phyloP scores from a whole-genome alignment of 2,888 invertebrate species.

The Netelia fuscicornis region DNA sequence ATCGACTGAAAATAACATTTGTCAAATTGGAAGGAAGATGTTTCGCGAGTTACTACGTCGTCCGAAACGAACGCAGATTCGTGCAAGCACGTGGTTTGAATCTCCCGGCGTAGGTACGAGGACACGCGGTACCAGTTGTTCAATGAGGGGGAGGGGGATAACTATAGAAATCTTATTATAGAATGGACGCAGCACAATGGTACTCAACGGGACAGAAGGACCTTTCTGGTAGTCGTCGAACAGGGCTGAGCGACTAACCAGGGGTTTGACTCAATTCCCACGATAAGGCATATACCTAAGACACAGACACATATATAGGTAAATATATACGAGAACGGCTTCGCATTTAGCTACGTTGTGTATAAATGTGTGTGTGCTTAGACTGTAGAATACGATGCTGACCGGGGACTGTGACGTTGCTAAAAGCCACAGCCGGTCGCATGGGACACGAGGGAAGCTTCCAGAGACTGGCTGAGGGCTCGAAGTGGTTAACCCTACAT shows the following conservation, averaged over 20 bases:
- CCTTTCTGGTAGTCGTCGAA: constrained; percentile 9
- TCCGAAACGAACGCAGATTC: background rate
- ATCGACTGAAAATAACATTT: no score
- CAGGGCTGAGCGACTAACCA: constrained; percentile 60
- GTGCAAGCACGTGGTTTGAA: constrained; percentile 72
- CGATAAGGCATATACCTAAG: constrained; percentile 70
- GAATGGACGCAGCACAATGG: background rate
- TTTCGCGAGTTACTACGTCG: background rate
- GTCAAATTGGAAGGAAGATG: no score
- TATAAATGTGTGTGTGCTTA: background rate
- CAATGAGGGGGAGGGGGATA: background rate
- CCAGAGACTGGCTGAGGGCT: constrained; percentile 38
- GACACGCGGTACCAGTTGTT: background rate
- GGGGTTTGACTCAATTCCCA: constrained; percentile 77
- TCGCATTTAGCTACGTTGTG: constrained; percentile 48
- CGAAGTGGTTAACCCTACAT: constrained; percentile 39
- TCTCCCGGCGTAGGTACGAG: constrained; percentile 11
- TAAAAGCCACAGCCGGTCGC: constrained; percentile 65
- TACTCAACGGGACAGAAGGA: constrained; percentile 58
- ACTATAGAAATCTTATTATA: constrained; percentile 29
- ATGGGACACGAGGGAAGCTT: constrained; percentile 54
- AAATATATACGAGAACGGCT: constrained; percentile 41
- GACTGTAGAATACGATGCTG: background rate
- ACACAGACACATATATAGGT: background rate
- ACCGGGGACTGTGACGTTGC: constrained; percentile 60